Percentiles rank a stretch among this genome's conserved stretches.
phyloP scores from a whole-genome alignment of 2,113 vertebrate genomes.

The Stigmatopora argus region DNA sequence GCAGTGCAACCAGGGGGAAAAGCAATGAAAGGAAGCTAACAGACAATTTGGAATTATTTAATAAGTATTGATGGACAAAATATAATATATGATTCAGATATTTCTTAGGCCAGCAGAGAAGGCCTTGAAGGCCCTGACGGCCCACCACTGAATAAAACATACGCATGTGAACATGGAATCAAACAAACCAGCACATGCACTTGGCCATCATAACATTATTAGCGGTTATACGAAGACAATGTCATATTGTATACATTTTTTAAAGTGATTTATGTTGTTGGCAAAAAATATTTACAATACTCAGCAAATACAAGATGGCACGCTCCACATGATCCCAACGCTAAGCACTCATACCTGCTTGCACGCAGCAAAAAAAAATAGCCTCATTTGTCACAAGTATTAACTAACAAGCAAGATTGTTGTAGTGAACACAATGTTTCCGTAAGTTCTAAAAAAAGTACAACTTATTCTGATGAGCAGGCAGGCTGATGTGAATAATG shows the following conservation, averaged over 20 bases:
- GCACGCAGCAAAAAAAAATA: conserved; percentile 14
- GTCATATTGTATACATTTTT: neutral
- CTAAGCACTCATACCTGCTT: conserved; percentile 10
- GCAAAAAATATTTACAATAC: conserved; percentile 1
- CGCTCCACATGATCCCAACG: neutral
- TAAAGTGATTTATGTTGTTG: neutral
- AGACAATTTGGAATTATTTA: too few species aligned
- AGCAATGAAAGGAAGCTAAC: too few species aligned
- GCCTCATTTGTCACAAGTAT: conserved; percentile 29
- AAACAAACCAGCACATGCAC: conserved; percentile 1
- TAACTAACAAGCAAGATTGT: conserved; percentile 36
- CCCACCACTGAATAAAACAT: conserved; percentile 6
- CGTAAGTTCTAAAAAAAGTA: conserved; percentile 21
- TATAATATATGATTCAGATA: too few species aligned
- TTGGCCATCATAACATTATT: neutral
- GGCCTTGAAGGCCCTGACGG: too few species aligned
- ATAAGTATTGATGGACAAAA: too few species aligned
- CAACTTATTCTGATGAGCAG: conserved; percentile 30
- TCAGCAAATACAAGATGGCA: conserved; percentile 13
- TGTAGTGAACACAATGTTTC: conserved; percentile 37
- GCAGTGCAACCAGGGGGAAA: too few species aligned
- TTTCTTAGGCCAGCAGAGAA: too few species aligned
- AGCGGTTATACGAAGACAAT: neutral
- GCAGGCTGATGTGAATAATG: neutral
- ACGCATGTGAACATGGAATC: conserved; percentile 3